Evolutionary conservation across 2,797 vertebrate species (phyloP), one percentile per base, ranked within the genome.

Genomic region (Poeciliopsis infans): DNA sequence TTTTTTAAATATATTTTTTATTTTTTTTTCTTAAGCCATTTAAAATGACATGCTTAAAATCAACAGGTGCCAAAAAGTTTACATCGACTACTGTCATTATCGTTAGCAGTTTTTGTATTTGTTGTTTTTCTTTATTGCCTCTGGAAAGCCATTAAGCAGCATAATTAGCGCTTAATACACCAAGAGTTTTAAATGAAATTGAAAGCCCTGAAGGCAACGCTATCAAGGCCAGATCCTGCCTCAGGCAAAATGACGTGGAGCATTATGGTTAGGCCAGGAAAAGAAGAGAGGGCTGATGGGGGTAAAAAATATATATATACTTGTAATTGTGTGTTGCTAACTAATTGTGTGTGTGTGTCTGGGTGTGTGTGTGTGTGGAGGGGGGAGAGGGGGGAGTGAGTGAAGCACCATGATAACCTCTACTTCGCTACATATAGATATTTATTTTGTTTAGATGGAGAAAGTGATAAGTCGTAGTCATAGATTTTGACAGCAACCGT

Each of bases 321-420:
- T 28, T 72, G 68, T 89, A 92, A 92, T 89, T 93, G 89, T 90
- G 90, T 78, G 86, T 86, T 81, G 79, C 88, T 93, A 90, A 79
- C 79, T 66, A 89, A 92, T 92, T 72, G 77, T 80, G 76, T 84
- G 78, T 82, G 85, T 83, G 57, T 31, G 57, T 1, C 7, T 41
- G 36, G 92, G 31, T 71, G 76, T 81, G 77, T 85, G 79, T 83
- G 85, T 83, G 57, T 28, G 28, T 31, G 31, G 31, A 2, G 36
- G 3, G 36, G 36, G 36, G 36, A n/a, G n/a, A n/a, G n/a, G 5
- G 36, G 89, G 85, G 86, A 86, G 80, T 74, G 57, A 46, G 80
- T 74, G 57, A 46, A 86, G 74, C 82, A 80, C 68, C 85, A 90
- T 90, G 90, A 88, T 83, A 90, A 91, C 87, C 84, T 89, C 78